Conservation (phyloP, 2,797 vertebrate species). For the Pterois miles region DNA sequence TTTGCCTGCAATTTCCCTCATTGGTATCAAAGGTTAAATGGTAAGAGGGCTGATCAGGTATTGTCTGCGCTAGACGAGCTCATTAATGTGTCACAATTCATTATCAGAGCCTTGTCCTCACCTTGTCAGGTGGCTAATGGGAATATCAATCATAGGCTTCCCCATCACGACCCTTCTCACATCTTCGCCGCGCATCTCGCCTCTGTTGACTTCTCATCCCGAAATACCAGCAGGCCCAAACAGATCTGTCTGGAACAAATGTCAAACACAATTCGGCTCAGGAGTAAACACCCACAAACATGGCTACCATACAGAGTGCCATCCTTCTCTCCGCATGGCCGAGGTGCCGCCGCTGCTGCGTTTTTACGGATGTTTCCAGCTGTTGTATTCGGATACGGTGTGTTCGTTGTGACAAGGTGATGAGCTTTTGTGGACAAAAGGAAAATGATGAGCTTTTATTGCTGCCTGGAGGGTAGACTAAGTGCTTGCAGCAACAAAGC, state of each 20-base stretch:
- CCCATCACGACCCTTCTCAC: conserved; percentile 70
- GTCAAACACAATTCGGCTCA: conserved; percentile 68
- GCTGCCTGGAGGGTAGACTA: background rate
- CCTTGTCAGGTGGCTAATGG: conserved; percentile 85
- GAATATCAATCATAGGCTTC: conserved; percentile 85
- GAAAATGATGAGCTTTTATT: conserved; percentile 20
- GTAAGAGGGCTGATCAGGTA: conserved; percentile 78
- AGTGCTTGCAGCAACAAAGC: background rate
- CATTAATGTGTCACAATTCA: conserved; percentile 88
- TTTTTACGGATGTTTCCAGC: conserved; percentile 22
- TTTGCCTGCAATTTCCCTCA: conserved; percentile 59
- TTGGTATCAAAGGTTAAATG: conserved; percentile 77
- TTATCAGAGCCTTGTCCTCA: conserved; percentile 80
- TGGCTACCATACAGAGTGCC: conserved; percentile 51
- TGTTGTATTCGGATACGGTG: background rate
- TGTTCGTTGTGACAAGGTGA: background rate
- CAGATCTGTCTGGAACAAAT: conserved; percentile 75
- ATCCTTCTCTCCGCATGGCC: background rate
- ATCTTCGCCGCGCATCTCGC: conserved; percentile 54
- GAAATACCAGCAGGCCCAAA: conserved; percentile 69
- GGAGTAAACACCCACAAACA: conserved; percentile 67
- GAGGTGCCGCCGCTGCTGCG: background rate
- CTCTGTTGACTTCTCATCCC: conserved; percentile 67
- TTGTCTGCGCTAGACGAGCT: conserved; percentile 82
- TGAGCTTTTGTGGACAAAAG: conserved; percentile 16